These are phyloP conservation scores for Sebastes paucispinis DNA, from an alignment of 2,797 vertebrate genomes.

Conservation along the genomic window DNA sequence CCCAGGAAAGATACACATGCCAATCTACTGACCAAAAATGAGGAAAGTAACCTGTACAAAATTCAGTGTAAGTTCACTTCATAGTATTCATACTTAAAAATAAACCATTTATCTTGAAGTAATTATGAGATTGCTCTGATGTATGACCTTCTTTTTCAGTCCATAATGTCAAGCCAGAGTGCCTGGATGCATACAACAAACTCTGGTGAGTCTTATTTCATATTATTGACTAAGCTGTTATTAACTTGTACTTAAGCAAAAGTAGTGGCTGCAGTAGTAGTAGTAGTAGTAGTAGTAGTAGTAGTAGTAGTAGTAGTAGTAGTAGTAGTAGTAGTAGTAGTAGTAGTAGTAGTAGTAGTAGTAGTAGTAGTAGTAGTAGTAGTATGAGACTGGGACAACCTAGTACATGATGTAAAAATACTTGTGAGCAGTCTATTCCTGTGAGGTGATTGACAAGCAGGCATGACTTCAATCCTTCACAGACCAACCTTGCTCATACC, in stretches of 20 bases:
- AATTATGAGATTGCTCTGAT: neutral
- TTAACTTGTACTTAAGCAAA: neutral
- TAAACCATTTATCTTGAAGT: neutral
- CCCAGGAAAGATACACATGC: slow-evolving; percentile 96
- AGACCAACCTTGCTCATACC: slow-evolving; percentile 40
- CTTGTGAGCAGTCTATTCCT: slow-evolving; percentile 63
- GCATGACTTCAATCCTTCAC: slow-evolving; percentile 19
- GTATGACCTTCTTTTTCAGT: slow-evolving; percentile 79
- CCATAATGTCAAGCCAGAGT: slow-evolving; percentile 98
- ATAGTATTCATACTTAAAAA: neutral
- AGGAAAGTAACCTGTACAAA: slow-evolving; percentile 97
- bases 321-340: neutral
- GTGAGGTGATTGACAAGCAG: slow-evolving; percentile 46
- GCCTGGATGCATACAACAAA: slow-evolving; percentile 94
- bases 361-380: neutral
- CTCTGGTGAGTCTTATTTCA: slow-evolving; percentile 87
- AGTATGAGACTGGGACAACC: neutral
- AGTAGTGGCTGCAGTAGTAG: neutral
- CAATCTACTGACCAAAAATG: slow-evolving; percentile 93
- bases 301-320: neutral
- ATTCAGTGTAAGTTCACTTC: slow-evolving; percentile 88
- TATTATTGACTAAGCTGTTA: neutral
- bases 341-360: neutral
- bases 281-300: neutral
- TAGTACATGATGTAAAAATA: slow-evolving; percentile 18